Evolutionary conservation across 1,140 invertebrate genomes (phyloP).

Genomic region (Brachionus rotundiformis): DNA sequence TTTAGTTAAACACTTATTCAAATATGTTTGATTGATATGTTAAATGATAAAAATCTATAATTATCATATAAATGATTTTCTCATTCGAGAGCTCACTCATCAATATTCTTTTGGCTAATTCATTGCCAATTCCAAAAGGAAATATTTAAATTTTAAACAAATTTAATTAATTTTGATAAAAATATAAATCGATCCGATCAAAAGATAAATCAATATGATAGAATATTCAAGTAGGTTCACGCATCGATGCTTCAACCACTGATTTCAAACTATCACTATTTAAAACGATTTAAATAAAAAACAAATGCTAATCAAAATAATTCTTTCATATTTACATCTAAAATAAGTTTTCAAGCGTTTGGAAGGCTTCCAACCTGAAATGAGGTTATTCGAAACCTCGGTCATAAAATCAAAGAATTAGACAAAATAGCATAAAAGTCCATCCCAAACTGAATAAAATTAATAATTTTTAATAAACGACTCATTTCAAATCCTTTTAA

Average conservation of each 20-base stretch:
- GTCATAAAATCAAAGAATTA: conserved; percentile 10
- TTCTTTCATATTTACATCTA: conserved; percentile 2
- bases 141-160: conserved; percentile 4
- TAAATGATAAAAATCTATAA: background rate
- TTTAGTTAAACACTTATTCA: background rate
- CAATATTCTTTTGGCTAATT: background rate
- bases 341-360: background rate
- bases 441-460: background rate
- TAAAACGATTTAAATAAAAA: conserved; percentile 2
- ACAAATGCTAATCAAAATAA: conserved; percentile 15
- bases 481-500: background rate
- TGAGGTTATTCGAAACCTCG: conserved; percentile 11
- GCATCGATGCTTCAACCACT: background rate
- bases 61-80: background rate
- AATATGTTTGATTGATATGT: conserved; percentile 4
- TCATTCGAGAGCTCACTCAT: background rate
- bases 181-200: conserved; percentile 14
- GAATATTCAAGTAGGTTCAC: background rate
- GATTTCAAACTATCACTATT: background rate
- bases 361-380: background rate
- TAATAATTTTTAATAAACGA: background rate
- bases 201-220: background rate
- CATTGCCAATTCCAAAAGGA: background rate
- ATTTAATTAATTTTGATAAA: conserved; percentile 7
- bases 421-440: conserved; percentile 17